A percentile compares a stretch with the other conserved stretches of the same genome.
Conservation (phyloP, 1,140 invertebrate genomes). For the Elysia chlorotica region DNA sequence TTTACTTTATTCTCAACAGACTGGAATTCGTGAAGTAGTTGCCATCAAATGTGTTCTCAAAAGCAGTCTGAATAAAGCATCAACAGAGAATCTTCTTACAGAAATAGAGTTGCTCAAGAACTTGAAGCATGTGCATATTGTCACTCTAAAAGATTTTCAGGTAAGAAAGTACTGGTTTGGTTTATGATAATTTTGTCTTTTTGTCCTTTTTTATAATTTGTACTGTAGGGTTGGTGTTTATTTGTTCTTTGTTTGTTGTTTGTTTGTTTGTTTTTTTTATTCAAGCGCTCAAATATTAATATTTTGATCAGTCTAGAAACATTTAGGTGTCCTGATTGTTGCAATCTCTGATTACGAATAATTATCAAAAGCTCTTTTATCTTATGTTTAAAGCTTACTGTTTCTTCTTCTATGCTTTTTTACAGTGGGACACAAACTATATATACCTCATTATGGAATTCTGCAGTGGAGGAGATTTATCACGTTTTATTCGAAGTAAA, state of each 20-base stretch:
- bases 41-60: conserved; percentile 86
- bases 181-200: too few relatives aligned
- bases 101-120: conserved; percentile 86
- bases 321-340: too few relatives aligned
- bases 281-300: not conserved
- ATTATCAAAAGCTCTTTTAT: too few relatives aligned
- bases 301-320: too few relatives aligned
- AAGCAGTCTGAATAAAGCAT: conserved; percentile 73
- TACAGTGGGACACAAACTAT: conserved; percentile 70
- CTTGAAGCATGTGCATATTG: conserved; percentile 82
- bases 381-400: too few relatives aligned
- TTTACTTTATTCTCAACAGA: conserved; percentile 62
- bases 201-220: too few relatives aligned
- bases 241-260: not conserved
- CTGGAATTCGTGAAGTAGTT: conserved; percentile 70
- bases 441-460: conserved; percentile 91
- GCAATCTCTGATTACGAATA: too few relatives aligned
- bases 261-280: not conserved
- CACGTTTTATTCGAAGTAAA: conserved; percentile 76
- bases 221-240: too few relatives aligned
- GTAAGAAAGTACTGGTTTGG: too few relatives aligned
- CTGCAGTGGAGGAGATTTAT: conserved; percentile 85
- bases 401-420: too few relatives aligned
- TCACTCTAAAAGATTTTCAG: conserved; percentile 82
- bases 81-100: conserved; percentile 80